These are phyloP conservation scores for Cirrhinus mrigala DNA, from an alignment of 2,797 vertebrate species.

Conservation along the genomic window DNA sequence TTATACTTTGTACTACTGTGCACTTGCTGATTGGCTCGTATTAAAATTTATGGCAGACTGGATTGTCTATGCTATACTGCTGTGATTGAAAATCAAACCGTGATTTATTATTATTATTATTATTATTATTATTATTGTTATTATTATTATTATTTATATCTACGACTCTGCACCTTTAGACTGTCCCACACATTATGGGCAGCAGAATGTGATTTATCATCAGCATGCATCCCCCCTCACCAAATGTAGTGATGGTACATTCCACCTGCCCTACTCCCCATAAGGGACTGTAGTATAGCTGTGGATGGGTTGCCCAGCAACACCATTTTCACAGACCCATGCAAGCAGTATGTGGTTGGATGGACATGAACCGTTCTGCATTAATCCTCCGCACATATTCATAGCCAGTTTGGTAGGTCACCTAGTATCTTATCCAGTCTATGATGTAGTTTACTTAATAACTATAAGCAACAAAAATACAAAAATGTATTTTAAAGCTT, in stretches of 20 bases:
- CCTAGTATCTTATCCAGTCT: background rate
- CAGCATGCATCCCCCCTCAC: slow-evolving; percentile 27
- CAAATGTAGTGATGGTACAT: slow-evolving; percentile 55
- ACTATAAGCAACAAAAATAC: background rate
- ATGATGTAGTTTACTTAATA: background rate
- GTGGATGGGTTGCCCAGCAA: slow-evolving; percentile 71
- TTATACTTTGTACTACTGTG: slow-evolving; percentile 14
- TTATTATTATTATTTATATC: background rate
- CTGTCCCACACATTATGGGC: background rate
- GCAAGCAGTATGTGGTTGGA: slow-evolving; percentile 55
- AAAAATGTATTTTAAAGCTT: slow-evolving; percentile 1
- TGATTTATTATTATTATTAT: background rate
- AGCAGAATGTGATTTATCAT: background rate
- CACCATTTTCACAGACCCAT: slow-evolving; percentile 64
- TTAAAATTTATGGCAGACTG: background rate
- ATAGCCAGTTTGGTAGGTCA: background rate
- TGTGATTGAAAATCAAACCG: background rate
- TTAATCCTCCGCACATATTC: slow-evolving; percentile 28
- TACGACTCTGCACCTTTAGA: background rate
- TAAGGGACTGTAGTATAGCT: slow-evolving; percentile 63
- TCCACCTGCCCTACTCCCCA: slow-evolving; percentile 65
- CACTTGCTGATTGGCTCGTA: background rate
- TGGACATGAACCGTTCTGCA: slow-evolving; percentile 48
- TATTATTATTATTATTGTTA: background rate
- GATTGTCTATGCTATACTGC: background rate